A percentile compares a stretch with the other conserved stretches of the same genome.
Conservation (phyloP, 2,113 vertebrate genomes). For the Motacilla tschutschensis region DNA sequence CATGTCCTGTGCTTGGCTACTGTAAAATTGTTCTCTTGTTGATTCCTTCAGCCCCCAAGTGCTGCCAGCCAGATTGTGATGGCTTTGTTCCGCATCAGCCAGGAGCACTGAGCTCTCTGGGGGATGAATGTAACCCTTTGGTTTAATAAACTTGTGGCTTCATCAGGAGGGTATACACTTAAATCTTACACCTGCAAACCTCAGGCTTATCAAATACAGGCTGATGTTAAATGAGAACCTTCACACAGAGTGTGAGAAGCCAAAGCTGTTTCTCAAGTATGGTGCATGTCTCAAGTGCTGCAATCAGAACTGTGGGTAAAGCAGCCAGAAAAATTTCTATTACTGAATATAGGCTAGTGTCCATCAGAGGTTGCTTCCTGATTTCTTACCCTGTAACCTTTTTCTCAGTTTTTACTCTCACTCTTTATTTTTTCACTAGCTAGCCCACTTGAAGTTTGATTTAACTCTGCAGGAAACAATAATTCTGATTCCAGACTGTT, state of each 20-base stretch:
- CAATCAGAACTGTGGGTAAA: background rate
- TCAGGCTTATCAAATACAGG: background rate
- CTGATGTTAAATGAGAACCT: background rate
- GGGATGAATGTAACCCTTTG: background rate
- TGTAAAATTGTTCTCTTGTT: background rate
- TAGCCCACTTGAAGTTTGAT: background rate
- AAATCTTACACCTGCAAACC: background rate
- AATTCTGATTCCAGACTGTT: background rate
- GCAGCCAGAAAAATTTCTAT: background rate
- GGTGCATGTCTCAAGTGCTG: background rate
- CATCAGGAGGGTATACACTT: background rate
- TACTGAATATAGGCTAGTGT: background rate
- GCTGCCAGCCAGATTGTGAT: accelerated
- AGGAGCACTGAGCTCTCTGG: background rate
- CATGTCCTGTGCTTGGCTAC: background rate
- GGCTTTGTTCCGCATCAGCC: background rate
- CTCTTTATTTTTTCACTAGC: background rate
- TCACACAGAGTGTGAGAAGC: background rate
- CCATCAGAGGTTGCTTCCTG: background rate
- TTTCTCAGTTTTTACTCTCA: background rate
- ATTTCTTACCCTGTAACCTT: background rate
- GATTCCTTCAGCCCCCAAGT: background rate
- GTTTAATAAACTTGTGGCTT: background rate
- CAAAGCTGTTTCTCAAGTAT: background rate
- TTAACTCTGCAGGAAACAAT: background rate